Percentiles rank a stretch among this genome's conserved stretches.
These are phyloP conservation scores for Capromys pilorides DNA, from an alignment of 2,797 vertebrate genomes.

Conservation along the genomic window DNA sequence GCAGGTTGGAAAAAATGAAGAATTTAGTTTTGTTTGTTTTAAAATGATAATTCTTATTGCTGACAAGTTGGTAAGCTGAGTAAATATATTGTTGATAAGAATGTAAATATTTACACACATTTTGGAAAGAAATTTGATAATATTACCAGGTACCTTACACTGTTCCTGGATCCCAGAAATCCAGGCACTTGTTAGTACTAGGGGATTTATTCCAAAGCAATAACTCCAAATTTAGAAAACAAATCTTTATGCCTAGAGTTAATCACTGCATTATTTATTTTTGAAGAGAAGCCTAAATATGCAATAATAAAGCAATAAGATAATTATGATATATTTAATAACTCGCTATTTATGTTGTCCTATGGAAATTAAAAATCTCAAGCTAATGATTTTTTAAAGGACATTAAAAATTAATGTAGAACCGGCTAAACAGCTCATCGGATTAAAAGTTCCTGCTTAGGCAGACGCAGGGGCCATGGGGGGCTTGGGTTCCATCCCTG, in stretches of 20 bases:
- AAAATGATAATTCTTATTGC: neutral
- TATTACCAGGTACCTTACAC: neutral
- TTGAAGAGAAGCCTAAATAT: neutral
- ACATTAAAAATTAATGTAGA: neutral
- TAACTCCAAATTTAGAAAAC: neutral
- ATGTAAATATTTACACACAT: neutral
- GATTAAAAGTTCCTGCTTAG: no score
- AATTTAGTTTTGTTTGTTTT: neutral
- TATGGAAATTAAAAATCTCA: neutral
- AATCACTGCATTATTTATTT: slow-evolving; percentile 6
- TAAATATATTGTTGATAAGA: neutral
- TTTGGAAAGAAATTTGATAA: neutral
- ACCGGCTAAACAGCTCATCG: no score
- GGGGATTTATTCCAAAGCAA: neutral
- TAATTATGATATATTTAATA: neutral
- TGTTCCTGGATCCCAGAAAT: neutral
- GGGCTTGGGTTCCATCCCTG: no score
- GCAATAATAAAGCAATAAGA: neutral
- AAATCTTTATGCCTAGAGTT: neutral
- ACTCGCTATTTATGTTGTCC: neutral
- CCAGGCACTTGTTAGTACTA: neutral
- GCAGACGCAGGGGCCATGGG: no score
- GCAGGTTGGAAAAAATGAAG: neutral
- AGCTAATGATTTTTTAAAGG: neutral
- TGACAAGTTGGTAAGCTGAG: neutral